Conservation (phyloP, 2,888 invertebrate species). For the Anorthoa munda region DNA sequence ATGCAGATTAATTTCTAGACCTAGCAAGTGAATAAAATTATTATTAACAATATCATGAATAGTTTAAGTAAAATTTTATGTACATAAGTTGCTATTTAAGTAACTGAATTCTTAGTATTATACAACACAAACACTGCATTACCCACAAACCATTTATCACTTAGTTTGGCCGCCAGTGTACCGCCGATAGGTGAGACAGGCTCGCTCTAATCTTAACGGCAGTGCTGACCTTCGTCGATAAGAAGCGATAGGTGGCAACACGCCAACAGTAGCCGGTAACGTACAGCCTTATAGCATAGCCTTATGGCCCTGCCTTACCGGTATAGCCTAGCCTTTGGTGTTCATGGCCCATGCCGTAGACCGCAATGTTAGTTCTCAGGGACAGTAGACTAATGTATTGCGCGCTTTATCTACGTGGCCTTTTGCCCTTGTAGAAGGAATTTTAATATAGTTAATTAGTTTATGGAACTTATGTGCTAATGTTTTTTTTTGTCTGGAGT, state of each 20-base stretch:
- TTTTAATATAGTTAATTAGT: constrained; percentile 42
- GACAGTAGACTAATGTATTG: constrained; percentile 54
- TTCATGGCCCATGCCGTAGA: constrained; percentile 48
- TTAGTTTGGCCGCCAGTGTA: constrained; percentile 50
- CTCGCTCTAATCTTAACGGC: constrained; percentile 66
- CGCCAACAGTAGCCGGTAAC: constrained; percentile 55
- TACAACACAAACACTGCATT: constrained; percentile 25
- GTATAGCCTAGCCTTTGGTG: constrained; percentile 37
- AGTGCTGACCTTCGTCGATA: constrained; percentile 69
- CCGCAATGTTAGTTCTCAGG: constrained; percentile 49
- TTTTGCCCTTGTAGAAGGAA: constrained; percentile 48
- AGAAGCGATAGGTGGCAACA: constrained; percentile 52
- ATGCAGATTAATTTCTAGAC: too few relatives aligned
- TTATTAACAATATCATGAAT: too few relatives aligned
- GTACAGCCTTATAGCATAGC: constrained; percentile 16
- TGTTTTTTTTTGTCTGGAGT: not conserved
- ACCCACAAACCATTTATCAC: constrained; percentile 33
- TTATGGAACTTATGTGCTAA: not conserved
- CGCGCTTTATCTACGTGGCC: constrained; percentile 46
- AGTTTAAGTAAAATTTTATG: too few relatives aligned
- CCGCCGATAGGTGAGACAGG: constrained; percentile 57
- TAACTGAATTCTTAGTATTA: not conserved
- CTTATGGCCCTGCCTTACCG: constrained; percentile 5
- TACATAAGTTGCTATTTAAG: not conserved
- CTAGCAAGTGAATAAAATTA: too few relatives aligned